Evolutionary conservation across 2,797 vertebrate genomes (phyloP), one percentile per base, ranked within the genome.

Genomic region (Arctocebus calabarensis): DNA sequence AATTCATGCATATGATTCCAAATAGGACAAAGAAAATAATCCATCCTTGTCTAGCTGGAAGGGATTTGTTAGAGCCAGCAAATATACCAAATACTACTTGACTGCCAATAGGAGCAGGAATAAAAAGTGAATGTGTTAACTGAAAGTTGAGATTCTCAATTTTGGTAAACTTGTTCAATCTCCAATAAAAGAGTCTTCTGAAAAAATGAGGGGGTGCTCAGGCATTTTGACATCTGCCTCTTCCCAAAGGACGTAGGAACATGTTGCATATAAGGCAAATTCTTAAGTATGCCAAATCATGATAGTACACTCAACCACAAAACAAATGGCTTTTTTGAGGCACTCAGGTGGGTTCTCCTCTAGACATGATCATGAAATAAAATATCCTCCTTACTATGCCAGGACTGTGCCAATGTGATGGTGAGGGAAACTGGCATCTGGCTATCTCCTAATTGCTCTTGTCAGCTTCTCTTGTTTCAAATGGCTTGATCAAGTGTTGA

Each of bases 1-100:
- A 52, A 93, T 91, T 93, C 62, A 84, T 23, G 55, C 88, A 71
- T 25, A 93, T 64, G 64, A 95, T 83, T 96, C 74, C 90, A 95
- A 93, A 86, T 7, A 88, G 11, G 74, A 91, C 82, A 95, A 92
- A 94, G 66, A 93, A 96, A 95, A 94, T 23, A 97, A 34, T 45
- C 59, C 84, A 79, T 61, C 37, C 34, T 90, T 92, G 55, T 77
- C 93, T 92, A 91, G 59, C 22, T 94, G 88, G 78, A 94, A 82
- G 25, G 61, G 10, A 79, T 71, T 88, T 13, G 34, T 86, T 94
- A 82, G 32, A 94, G 45, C 34, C 43, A 83, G 71, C 88, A 90
- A 92, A 95, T 88, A 85, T 86, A 59, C 59, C 70, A 88, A 91
- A 59, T 81, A 84, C 83, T 77, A 66, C 40, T 70, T 87, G 55